Percentiles rank a stretch among this genome's conserved stretches.
Conservation (phyloP, 2,888 invertebrate species). For the Mythimna pallens region DNA sequence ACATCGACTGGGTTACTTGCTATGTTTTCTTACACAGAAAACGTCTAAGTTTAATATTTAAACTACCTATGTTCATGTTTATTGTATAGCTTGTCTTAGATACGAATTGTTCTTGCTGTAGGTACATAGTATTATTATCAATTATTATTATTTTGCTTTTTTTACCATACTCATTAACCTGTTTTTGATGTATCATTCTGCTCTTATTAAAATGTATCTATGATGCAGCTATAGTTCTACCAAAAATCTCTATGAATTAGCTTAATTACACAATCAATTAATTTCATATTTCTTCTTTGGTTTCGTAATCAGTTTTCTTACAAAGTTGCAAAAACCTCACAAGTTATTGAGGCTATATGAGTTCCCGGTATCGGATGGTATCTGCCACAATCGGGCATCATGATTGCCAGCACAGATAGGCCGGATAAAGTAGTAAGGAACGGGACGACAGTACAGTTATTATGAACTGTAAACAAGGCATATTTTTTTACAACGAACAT, state of each 20-base stretch:
- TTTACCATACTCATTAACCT: not conserved
- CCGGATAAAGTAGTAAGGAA: constrained; percentile 27
- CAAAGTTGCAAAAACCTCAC: constrained; percentile 5
- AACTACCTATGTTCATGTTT: not conserved
- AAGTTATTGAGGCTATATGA: constrained; percentile 16
- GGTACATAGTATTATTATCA: too few relatives aligned
- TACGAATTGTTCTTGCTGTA: not conserved
- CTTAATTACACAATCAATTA: not conserved
- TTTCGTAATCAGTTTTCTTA: not conserved
- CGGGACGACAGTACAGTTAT: constrained; percentile 43
- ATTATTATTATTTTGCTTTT: too few relatives aligned
- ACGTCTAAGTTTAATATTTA: constrained; percentile 33
- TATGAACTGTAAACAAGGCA: constrained; percentile 44
- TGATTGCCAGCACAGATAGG: constrained; percentile 45
- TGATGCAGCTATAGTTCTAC: too few relatives aligned
- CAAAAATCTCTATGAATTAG: too few relatives aligned
- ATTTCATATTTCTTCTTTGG: not conserved
- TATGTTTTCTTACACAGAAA: constrained; percentile 35
- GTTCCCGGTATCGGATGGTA: constrained; percentile 34
- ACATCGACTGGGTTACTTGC: constrained; percentile 30
- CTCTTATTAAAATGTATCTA: not conserved
- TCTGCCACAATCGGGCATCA: constrained; percentile 43
- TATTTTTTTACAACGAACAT: constrained; percentile 11
- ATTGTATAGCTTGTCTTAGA: not conserved
- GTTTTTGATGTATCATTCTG: not conserved